Percentiles rank a stretch among this genome's conserved stretches.
Evolutionary conservation across 92 coral and sea anemone genomes (phyloP).

Genomic region (Desmophyllum pertusum): DNA sequence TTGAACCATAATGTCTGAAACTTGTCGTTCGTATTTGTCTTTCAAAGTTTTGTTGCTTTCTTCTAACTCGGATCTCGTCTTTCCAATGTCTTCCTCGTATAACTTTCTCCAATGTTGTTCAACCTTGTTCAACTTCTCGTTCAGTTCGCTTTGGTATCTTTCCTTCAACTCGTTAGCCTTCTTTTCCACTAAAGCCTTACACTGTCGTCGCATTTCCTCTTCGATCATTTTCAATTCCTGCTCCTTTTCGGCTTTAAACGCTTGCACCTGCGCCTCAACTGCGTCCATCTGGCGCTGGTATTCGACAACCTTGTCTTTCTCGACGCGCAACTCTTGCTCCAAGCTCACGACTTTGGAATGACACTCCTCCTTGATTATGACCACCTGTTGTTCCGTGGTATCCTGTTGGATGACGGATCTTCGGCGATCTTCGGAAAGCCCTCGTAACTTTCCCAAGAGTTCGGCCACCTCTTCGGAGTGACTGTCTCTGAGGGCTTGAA

Average conservation of each 20-base stretch:
- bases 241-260: slow-evolving; percentile 84
- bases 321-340: slow-evolving; percentile 81
- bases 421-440: slow-evolving; percentile 85
- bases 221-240: slow-evolving; percentile 83
- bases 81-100: slow-evolving; percentile 86
- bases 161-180: slow-evolving; percentile 89
- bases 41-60: slow-evolving; percentile 90
- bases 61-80: slow-evolving; percentile 82
- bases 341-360: slow-evolving; percentile 76
- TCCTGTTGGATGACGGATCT: slow-evolving; percentile 89
- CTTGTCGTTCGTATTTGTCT: slow-evolving; percentile 88
- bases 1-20: slow-evolving; percentile 86
- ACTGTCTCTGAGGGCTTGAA: slow-evolving; percentile 81
- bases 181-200: slow-evolving; percentile 80
- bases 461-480: slow-evolving; percentile 88
- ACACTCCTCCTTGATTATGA: slow-evolving; percentile 85
- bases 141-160: slow-evolving; percentile 89
- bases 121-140: slow-evolving; percentile 86
- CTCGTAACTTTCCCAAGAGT: slow-evolving; percentile 72
- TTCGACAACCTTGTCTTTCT: slow-evolving; percentile 76
- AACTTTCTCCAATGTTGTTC: slow-evolving; percentile 82
- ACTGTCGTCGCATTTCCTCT: slow-evolving; percentile 83
- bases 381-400: slow-evolving; percentile 82
- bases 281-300: slow-evolving; percentile 76
- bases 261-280: slow-evolving; percentile 86